phyloP scores from a whole-genome alignment of 2,888 invertebrate species.

The Luperina testacea region DNA sequence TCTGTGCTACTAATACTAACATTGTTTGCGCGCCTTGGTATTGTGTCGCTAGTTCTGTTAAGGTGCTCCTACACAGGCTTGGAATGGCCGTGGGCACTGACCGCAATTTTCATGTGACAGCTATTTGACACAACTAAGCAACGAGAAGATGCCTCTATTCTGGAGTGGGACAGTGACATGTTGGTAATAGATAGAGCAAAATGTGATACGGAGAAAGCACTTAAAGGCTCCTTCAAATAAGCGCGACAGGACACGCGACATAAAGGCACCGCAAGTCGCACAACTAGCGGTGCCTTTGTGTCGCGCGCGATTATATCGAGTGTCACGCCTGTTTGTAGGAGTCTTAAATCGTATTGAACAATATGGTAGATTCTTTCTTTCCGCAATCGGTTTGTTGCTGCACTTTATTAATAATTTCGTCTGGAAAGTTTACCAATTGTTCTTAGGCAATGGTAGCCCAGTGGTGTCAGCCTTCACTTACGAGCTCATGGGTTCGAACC shows the following conservation, averaged over 20 bases:
- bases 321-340: no score
- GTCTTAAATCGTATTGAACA: neutral
- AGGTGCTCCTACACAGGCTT: neutral
- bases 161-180: neutral
- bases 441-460: neutral
- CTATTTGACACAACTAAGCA: neutral
- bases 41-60: conserved; percentile 8
- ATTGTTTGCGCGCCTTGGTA: conserved; percentile 21
- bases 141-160: neutral
- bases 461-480: no score
- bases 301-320: no score
- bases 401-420: neutral
- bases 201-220: no score
- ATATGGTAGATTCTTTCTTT: no score
- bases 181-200: no score
- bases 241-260: no score
- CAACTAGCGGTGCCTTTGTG: no score
- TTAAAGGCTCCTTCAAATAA: no score
- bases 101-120: neutral
- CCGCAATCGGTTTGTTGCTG: neutral
- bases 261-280: no score
- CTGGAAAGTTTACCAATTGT: neutral
- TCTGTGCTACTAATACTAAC: conserved; percentile 14
- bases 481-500: no score
- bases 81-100: neutral